phyloP scores from a whole-genome alignment of 1,140 invertebrate species.

The Octopus sinensis region DNA sequence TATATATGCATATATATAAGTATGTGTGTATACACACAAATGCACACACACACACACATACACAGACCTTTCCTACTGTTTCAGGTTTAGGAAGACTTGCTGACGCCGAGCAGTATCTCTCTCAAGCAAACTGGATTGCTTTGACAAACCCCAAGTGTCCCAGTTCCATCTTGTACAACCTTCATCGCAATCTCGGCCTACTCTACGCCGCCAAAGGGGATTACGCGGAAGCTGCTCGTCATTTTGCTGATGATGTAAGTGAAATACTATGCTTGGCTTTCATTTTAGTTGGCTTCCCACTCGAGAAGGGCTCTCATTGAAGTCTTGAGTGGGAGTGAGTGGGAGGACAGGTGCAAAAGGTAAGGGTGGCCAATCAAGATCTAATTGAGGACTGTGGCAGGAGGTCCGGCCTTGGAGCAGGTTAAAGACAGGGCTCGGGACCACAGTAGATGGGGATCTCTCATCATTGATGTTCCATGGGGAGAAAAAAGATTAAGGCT shows the following conservation, averaged over 20 bases:
- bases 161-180: conserved; percentile 55
- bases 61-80: neutral
- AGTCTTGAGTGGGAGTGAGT: neutral
- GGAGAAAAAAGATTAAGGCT: too few relatives aligned
- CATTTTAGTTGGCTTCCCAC: neutral
- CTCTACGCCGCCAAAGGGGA: conserved; percentile 57
- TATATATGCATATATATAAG: too few relatives aligned
- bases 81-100: conserved; percentile 52
- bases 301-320: neutral
- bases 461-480: too few relatives aligned
- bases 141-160: conserved; percentile 56
- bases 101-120: conserved; percentile 57
- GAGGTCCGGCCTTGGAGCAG: too few relatives aligned
- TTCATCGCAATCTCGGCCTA: conserved; percentile 56
- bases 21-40: too few relatives aligned
- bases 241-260: conserved; percentile 57
- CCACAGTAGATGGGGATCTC: too few relatives aligned
- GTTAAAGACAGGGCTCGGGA: too few relatives aligned
- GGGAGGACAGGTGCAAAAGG: too few relatives aligned
- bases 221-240: conserved; percentile 50
- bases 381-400: too few relatives aligned
- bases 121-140: conserved; percentile 58
- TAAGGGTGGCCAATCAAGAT: too few relatives aligned
- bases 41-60: rapidly evolving
- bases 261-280: neutral